These are phyloP conservation scores for Drosophila fulvimacula DNA, from an alignment of 2,888 invertebrate genomes.

Conservation along the genomic window DNA sequence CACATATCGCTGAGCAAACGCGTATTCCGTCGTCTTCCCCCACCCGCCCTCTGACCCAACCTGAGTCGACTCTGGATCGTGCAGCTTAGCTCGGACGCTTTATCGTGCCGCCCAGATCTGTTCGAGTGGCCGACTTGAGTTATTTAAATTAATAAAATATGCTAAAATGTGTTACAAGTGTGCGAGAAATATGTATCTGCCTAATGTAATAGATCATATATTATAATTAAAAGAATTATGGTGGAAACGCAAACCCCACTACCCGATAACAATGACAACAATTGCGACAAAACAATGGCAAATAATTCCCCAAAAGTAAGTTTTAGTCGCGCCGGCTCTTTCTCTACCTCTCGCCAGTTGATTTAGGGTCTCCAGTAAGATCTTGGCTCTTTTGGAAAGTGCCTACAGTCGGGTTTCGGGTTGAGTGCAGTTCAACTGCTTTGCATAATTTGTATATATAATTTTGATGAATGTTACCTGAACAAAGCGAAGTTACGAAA, in stretches of 20 bases:
- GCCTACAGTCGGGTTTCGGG: constrained; percentile 47
- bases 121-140: constrained; percentile 70
- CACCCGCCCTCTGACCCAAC: neutral
- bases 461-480: constrained; percentile 61
- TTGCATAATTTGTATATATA: constrained; percentile 77
- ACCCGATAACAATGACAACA: constrained; percentile 46
- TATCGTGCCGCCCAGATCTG: constrained; percentile 62
- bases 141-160: constrained; percentile 83
- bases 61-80: constrained; percentile 12
- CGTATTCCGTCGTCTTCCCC: constrained; percentile 17
- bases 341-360: constrained; percentile 61
- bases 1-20: constrained; percentile 71
- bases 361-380: constrained; percentile 68
- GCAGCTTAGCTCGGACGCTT: constrained; percentile 25
- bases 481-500: constrained; percentile 48
- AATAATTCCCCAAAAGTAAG: constrained; percentile 63
- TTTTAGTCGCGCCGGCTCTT: constrained; percentile 17
- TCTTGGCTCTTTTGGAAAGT: constrained; percentile 63
- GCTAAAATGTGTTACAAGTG: constrained; percentile 81
- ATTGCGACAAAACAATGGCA: constrained; percentile 75
- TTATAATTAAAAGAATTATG: constrained; percentile 81
- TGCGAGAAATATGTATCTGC: constrained; percentile 60
- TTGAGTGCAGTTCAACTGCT: constrained; percentile 49
- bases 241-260: constrained; percentile 53
- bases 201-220: constrained; percentile 80